Evolutionary conservation across 2,113 vertebrate species (phyloP).

Genomic region (Hyperopisus bebe): DNA sequence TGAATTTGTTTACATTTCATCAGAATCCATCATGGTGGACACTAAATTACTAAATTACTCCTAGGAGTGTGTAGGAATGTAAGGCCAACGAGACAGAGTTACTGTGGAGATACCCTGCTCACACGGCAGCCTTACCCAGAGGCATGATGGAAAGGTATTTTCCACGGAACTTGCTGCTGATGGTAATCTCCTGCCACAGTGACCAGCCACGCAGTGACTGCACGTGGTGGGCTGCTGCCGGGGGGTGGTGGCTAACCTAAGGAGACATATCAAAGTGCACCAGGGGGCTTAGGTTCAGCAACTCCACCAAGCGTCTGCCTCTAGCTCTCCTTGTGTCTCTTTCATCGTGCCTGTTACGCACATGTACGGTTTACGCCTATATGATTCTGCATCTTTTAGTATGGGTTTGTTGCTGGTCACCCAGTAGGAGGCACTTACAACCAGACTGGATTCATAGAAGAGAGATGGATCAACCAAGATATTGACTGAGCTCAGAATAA

Average conservation of each 20-base stretch:
- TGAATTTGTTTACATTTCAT: too few relatives aligned
- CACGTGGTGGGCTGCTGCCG: constrained; percentile 88
- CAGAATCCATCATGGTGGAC: too few relatives aligned
- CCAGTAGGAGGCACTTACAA: not conserved
- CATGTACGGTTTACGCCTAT: not conserved
- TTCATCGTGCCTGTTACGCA: not conserved
- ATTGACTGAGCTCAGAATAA: not conserved
- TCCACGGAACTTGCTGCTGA: constrained; percentile 97
- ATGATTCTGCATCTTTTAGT: not conserved
- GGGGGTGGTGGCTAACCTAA: constrained; percentile 96
- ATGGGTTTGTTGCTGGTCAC: not conserved
- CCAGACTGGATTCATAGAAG: not conserved
- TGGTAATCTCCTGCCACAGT: constrained; percentile 97
- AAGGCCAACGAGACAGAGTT: not conserved
- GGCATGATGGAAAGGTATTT: constrained; percentile 99
- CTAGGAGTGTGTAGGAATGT: not conserved
- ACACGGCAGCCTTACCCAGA: constrained; percentile 69
- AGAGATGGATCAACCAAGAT: not conserved
- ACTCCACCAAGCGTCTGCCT: not conserved
- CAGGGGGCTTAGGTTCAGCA: not conserved
- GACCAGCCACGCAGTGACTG: constrained; percentile 88
- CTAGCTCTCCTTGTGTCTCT: not conserved
- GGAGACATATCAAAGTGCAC: constrained; percentile 16
- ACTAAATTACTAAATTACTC: too few relatives aligned
- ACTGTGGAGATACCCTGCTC: not conserved